phyloP scores from a whole-genome alignment of 1,140 invertebrate genomes.

The Samia ricini region DNA sequence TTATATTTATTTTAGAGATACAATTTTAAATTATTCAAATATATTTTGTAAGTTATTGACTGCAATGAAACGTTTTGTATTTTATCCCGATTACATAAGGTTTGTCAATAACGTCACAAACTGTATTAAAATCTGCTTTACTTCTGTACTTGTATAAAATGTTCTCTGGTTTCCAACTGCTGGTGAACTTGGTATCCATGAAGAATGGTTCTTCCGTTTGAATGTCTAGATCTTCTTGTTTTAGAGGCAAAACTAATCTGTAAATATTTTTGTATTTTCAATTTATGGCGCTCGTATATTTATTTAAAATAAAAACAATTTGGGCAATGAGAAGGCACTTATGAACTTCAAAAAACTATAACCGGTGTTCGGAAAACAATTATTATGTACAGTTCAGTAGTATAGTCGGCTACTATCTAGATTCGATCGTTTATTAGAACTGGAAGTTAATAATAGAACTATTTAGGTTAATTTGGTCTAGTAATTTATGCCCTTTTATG shows the following conservation, averaged over 20 bases:
- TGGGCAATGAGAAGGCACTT: too few relatives aligned
- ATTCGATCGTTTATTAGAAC: too few relatives aligned
- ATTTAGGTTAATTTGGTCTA: too few relatives aligned
- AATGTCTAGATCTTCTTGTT: conserved; percentile 40
- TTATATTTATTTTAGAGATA: neutral
- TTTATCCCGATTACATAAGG: conserved; percentile 31
- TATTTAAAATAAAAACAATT: too few relatives aligned
- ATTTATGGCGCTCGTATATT: too few relatives aligned
- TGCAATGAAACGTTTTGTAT: conserved; percentile 26
- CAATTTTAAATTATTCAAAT: neutral
- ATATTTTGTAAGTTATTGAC: neutral
- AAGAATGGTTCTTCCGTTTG: conserved; percentile 52
- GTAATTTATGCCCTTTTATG: too few relatives aligned
- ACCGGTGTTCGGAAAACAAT: too few relatives aligned
- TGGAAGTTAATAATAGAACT: too few relatives aligned
- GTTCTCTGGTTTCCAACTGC: conserved; percentile 39
- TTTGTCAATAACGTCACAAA: conserved; percentile 45
- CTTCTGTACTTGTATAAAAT: conserved; percentile 34
- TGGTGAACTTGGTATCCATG: conserved; percentile 33
- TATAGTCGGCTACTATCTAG: too few relatives aligned
- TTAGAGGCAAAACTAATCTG: conserved; percentile 51
- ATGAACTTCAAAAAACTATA: too few relatives aligned
- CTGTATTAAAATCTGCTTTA: conserved; percentile 37
- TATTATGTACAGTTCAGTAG: too few relatives aligned
- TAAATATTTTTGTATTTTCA: conserved; percentile 11